Conservation (phyloP, 2,797 vertebrate species). For the Phoeniculus purpureus region DNA sequence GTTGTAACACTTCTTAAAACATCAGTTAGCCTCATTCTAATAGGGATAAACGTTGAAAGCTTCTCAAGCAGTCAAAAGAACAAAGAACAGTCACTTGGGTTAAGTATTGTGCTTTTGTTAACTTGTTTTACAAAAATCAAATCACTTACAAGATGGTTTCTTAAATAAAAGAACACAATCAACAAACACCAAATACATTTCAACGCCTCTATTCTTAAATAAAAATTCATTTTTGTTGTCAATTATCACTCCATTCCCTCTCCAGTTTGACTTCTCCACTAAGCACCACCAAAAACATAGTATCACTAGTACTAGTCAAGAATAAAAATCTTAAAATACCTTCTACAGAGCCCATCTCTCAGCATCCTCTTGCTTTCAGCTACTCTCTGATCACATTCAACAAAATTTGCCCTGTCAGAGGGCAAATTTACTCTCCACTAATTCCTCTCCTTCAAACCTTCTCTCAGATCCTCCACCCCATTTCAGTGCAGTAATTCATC, state of each 20-base stretch:
- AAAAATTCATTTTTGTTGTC: neutral
- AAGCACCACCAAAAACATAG: neutral
- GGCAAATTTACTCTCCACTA: neutral
- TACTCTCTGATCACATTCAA: neutral
- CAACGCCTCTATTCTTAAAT: neutral
- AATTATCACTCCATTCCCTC: neutral
- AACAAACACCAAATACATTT: fast-evolving
- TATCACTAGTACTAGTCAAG: neutral
- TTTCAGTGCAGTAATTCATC: neutral
- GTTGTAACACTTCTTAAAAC: neutral
- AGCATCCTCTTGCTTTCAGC: neutral
- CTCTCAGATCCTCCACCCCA: neutral
- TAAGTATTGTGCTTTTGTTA: neutral
- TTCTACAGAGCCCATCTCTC: neutral
- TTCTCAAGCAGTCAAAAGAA: neutral
- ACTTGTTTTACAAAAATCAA: neutral
- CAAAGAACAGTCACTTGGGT: neutral
- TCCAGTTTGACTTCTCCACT: neutral
- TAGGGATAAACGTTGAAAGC: neutral
- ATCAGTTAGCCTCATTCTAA: neutral
- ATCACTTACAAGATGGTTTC: neutral
- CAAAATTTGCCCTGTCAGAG: neutral
- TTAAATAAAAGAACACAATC: neutral
- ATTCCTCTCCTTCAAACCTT: neutral
- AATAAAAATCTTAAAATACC: neutral